These are phyloP conservation scores for Hippocampus kuda DNA, from an alignment of 2,797 vertebrate species.

Conservation along the genomic window DNA sequence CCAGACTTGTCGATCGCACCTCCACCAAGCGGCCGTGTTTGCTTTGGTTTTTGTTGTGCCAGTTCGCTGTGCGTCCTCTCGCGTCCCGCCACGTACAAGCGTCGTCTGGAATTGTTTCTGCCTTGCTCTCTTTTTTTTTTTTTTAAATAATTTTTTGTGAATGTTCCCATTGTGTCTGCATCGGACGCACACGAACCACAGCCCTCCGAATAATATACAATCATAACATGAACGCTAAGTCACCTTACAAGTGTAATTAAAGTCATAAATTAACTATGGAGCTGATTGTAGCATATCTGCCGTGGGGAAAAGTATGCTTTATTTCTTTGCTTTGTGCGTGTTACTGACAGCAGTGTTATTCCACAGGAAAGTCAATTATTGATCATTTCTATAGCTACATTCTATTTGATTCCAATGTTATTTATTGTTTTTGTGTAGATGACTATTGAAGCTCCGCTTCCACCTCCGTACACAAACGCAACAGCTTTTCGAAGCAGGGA, in stretches of 20 bases:
- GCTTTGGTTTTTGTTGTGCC: neutral
- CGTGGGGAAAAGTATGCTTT: conserved; percentile 7
- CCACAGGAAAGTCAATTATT: conserved; percentile 37
- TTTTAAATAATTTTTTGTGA: neutral
- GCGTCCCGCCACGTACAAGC: neutral
- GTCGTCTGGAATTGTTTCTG: neutral
- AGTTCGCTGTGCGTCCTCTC: neutral
- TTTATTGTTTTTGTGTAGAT: conserved; percentile 41
- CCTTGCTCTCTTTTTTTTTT: neutral
- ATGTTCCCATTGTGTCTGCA: neutral
- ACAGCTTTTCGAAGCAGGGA: neutral
- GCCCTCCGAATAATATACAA: conserved; percentile 13
- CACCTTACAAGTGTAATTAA: conserved; percentile 3
- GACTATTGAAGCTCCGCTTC: neutral
- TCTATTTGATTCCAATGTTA: conserved; percentile 34
- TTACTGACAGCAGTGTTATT: conserved; percentile 53
- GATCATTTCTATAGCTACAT: conserved; percentile 32
- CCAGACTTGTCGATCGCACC: neutral
- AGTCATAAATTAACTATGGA: conserved; percentile 9
- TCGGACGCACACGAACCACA: neutral
- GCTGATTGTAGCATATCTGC: neutral
- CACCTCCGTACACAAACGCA: neutral
- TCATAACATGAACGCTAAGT: conserved; percentile 3
- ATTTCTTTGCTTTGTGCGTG: conserved; percentile 14
- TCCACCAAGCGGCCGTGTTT: neutral